phyloP scores from a whole-genome alignment of 2,113 vertebrate genomes.

The Ageneiosus marmoratus region DNA sequence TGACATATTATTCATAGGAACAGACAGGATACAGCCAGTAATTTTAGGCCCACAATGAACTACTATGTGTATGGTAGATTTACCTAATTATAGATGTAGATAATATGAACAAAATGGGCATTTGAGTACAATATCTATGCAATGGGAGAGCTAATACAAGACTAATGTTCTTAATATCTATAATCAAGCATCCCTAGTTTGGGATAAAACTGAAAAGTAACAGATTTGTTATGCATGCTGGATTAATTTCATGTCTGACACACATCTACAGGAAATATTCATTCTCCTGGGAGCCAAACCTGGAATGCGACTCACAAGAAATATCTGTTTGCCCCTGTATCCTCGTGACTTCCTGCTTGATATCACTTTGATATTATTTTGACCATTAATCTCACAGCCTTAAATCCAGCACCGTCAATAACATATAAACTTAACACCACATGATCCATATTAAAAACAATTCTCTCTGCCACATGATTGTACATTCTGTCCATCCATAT shows the following conservation, averaged over 20 bases:
- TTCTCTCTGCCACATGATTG: not conserved
- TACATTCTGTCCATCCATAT: not conserved
- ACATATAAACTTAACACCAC: not conserved
- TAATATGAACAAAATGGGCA: not conserved
- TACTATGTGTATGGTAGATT: not conserved
- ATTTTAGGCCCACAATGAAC: not conserved
- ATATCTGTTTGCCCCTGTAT: not conserved
- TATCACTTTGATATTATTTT: not conserved
- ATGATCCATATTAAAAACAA: not conserved
- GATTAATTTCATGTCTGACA: not conserved
- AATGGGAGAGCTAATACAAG: not conserved
- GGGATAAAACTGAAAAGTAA: not conserved
- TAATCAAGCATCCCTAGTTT: not conserved
- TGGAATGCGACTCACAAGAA: not conserved
- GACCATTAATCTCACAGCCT: not conserved
- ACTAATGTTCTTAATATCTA: not conserved
- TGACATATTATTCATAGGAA: not conserved
- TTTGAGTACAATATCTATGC: not conserved
- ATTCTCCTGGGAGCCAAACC: not conserved
- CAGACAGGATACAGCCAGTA: not conserved
- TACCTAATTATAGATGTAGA: not conserved
- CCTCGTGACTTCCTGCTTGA: constrained; percentile 2
- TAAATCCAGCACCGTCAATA: not conserved
- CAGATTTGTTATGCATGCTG: not conserved
- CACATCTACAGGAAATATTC: not conserved